Evolutionary conservation across 1,140 invertebrate genomes (phyloP), one percentile per base, ranked within the genome.

Genomic region (Drosophila simulans): DNA sequence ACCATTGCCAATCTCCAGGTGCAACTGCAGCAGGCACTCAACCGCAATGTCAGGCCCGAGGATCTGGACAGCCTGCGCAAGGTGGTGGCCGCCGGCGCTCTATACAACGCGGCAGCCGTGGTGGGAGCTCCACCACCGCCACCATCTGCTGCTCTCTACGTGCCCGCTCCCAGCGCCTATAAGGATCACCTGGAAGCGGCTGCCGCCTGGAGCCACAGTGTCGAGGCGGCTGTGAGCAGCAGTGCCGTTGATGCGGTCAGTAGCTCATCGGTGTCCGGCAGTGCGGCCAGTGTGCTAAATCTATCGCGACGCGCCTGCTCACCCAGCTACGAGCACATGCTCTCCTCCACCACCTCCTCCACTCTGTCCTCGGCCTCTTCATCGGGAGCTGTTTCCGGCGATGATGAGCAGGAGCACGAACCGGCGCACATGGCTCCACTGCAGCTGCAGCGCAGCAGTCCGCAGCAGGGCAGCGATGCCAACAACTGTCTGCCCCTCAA

Each of bases 401-500:
- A 95, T 90, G 66, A 93, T 93, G 69, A 93, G 80, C 75, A 91
- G 37, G 89, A 90, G 15, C 77, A 85, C 10, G 90, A 91, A 15
- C 45, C 62, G 4, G 46, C 52, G 17, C 78, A 69, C 25, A 12
- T 78, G 57, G 27, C 78, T 7, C 77, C 77, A 15, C 48, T 62
- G 45, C 68, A 60, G 25, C 58, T 56, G 25, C 52, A 64, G 13
- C 25, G 58, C 17, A 73, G 57, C 56, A 62, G 79, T 42, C 46
- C 65, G 13, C 62, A 66, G 39, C 69, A 63, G 46, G 73, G 59
- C 22, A 90, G 64, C 20, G 91, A 92, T 63, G 71, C 86, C 53
- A 92, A 95, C 88, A 95, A 95, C 79, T 95, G 95, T 73, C 91
- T 98, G 69, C 97, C 97, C 0, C 95, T 97, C 76, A 98, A 98